Evolutionary conservation across 2,888 invertebrate genomes (phyloP), one percentile per base, ranked within the genome.

Genomic region (Leptogaster cylindrica): DNA sequence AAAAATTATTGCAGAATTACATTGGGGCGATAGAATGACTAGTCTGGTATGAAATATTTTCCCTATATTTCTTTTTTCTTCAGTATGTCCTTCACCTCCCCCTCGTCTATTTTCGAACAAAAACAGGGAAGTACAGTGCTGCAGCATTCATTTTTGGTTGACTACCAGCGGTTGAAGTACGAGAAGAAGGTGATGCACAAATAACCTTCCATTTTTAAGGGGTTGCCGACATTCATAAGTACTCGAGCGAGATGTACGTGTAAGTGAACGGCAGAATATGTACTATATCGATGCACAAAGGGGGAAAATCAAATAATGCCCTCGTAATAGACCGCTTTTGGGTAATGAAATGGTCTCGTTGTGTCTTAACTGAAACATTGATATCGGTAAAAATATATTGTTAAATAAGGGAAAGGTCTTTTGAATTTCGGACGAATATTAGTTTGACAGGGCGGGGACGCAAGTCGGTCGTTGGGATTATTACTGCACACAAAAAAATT

Each of bases 281-380:
- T 28, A 23, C 28, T 61, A 4, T 18, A 61, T 44, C 27, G 28
- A 16, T 44, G 44, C 5, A 31, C 28, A 44, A 61, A 27, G 16
- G 27, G 61, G 61, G 27, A 61, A 61, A 61, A 61, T 61, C 61
- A 61, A 44, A 61, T 61, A 61, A 61, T 61, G 41, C 44, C 61
- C 61, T 61, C 61, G 28, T 61, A 61, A 61, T 61, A 61, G 61
- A 39, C 28, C 28, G 61, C 27, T 41, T 44, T 46, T 61, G n/a
- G 12, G 61, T 25, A 27, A 61, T 44, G 61, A 41, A 61, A 61
- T 61, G 61, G 44, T 44, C 44, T 61, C 44, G 61, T 44, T 41
- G 25, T 44, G 23, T 10, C 28, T 12, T 25, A 61, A 61, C 61
- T 61, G 61, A 61, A 61, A 61, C 44, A 61, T 61, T 61, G 61